Evolutionary conservation across 2,113 vertebrate species (phyloP), one percentile per base, ranked within the genome.

Genomic region (Centropristis striata): DNA sequence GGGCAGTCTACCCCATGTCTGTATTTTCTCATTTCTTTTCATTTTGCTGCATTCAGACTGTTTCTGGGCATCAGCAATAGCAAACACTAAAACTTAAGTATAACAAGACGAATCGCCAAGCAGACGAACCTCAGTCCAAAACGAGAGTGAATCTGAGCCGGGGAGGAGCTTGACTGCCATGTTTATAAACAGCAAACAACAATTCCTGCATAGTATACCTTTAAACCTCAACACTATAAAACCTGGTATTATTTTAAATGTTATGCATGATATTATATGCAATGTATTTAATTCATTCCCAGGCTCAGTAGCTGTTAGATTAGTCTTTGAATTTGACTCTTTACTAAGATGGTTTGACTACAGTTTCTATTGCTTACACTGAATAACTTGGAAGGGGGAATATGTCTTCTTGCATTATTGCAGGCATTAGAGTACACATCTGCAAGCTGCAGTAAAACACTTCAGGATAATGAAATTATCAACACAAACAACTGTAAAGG

Each of bases 321-420:
- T n/a, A n/a, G n/a, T n/a, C n/a, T n/a, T n/a, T n/a, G n/a, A n/a
- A n/a, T n/a, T n/a, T n/a, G n/a, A n/a, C n/a, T 47, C 9, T 55
- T 28, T 4, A 44, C 32, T 32, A 64, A 39, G 20, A 25, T n/a
- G 25, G 9, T 37, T 46, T 66, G 8, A 70, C 11, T 27, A 27
- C 8, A 27, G 4, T 36, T 68, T 36, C 25, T 78, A 12, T 60
- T 78, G 32, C 46, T 51, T 60, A 13, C 41, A 15, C 41, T 28
- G n/a, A n/a, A n/a, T n/a, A n/a, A 10, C 9, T 37, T 39, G 5
- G 13, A 14, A 36, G 0, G 55, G 18, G 23, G 18, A 8, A 28
- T 41, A 8, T 20, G 15, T 28, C 7, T 32, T 28, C 7, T 42
- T 32, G 44, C 6, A 42, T 42, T 23, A 21, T 50, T 50, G 20